Base-by-base conservation (phyloP, 2,888 invertebrate genomes). In the Plagiodera versicolora region DNA sequence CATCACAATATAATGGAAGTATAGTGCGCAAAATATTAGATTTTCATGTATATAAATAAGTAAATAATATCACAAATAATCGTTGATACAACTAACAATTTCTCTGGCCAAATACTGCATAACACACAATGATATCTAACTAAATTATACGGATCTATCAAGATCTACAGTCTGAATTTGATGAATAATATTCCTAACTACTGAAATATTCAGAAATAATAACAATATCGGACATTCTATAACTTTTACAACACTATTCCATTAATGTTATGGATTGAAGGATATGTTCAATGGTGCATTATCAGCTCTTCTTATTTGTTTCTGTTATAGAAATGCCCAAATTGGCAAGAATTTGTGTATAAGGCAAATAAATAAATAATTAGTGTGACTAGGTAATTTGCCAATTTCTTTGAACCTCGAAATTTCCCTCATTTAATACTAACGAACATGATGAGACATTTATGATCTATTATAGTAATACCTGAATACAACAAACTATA, bases 61-160 rank as follows among this genome's bases (percentile, higher is more conserved):
- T 39, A 39, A 68, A 69, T 70, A 74, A 72, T 73, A 73, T 73
- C 73, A 73, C 73, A 73, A 70, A 67, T 57, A 67, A 39, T 73
- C 68, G 73, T 67, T 71, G 70, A 58, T 58, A 58, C 51, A 62
- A 56, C 50, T 57, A 53, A 45, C 48, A 62, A 51, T 50, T 58
- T 39, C 11, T 58, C 48, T 51, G 58, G 58, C 56, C 58, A 35
- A 46, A n/a, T n/a, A 39, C n/a, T 39, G 14, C 14, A 39, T 14
- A 14, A 39, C 39, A 39, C 39, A 39, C 14, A 39, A 14, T 39
- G 39, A 32, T 39, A 14, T 39, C 6, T 39, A 14, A 39, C 11
- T 6, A 11, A 32, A 32, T 11, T 32, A 32, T 10, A 32, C 32
- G 14, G 11, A 39, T 14, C 39, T 39, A 39, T n/a, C 14, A n/a